Evolutionary conservation across 2,888 invertebrate species (phyloP).

Genomic region (Erebia aethiops): DNA sequence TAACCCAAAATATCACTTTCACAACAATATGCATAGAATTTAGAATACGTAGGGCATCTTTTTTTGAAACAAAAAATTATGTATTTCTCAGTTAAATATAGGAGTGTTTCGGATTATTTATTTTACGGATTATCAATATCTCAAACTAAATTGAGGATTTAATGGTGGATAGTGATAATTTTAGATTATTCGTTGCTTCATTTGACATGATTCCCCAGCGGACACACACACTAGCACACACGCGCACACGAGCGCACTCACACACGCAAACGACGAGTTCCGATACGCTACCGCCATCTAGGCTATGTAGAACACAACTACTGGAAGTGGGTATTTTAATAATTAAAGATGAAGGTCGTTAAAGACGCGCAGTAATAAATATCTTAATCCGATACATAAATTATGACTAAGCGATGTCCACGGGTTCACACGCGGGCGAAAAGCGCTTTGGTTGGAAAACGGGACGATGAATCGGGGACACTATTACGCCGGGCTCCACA

Average conservation of each 20-base stretch:
- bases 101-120: no score
- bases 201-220: background rate
- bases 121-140: no score
- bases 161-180: background rate
- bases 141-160: background rate
- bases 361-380: slow-evolving; percentile 33
- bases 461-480: no score
- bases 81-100: no score
- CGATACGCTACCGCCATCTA: slow-evolving; percentile 29
- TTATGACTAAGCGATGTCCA: slow-evolving; percentile 45
- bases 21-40: background rate
- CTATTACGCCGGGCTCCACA: background rate
- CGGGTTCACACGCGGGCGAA: slow-evolving; percentile 30
- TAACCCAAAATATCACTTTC: background rate
- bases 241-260: slow-evolving; percentile 10
- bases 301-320: slow-evolving; percentile 31
- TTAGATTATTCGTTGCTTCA: background rate
- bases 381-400: slow-evolving; percentile 40
- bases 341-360: background rate
- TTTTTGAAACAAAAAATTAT: background rate
- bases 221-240: slow-evolving; percentile 22
- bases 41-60: background rate
- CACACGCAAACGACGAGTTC: slow-evolving; percentile 28
- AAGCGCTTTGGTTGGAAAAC: slow-evolving; percentile 37
- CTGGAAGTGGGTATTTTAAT: background rate